A percentile compares a stretch with the other conserved stretches of the same genome.
Evolutionary conservation across 2,797 vertebrate genomes (phyloP).

Genomic region (Distichodus sexfasciatus): DNA sequence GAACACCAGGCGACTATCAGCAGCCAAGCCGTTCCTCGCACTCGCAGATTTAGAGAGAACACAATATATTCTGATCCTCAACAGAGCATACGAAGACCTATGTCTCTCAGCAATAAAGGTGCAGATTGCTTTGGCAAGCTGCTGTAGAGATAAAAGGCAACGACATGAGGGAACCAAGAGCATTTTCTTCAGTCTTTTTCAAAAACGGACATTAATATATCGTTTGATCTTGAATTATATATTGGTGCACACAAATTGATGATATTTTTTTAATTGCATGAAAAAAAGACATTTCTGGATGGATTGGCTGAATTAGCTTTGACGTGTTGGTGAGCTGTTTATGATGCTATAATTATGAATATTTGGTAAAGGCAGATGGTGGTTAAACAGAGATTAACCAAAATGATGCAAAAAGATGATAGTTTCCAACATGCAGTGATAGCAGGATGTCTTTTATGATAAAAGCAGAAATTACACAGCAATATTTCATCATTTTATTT

Average conservation of each 20-base stretch:
- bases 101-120: background rate
- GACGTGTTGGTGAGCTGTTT: no score
- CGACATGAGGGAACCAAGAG: background rate
- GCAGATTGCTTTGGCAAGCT: background rate
- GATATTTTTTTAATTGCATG: background rate
- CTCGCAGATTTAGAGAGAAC: background rate
- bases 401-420: no score
- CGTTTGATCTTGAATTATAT: background rate
- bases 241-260: background rate
- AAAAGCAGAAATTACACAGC: background rate
- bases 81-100: conserved; percentile 1
- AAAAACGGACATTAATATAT: background rate
- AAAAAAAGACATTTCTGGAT: no score
- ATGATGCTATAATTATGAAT: no score
- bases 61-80: background rate
- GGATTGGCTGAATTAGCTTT: no score
- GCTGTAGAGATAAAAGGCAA: background rate
- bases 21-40: conserved; percentile 12
- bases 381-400: no score
- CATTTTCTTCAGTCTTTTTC: background rate
- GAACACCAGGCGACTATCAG: background rate
- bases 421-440: no score
- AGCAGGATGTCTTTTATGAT: no score
- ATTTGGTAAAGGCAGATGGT: no score
- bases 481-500: background rate